Evolutionary conservation across 1,140 invertebrate species (phyloP).

Genomic region (Matsumurasca onukii): DNA sequence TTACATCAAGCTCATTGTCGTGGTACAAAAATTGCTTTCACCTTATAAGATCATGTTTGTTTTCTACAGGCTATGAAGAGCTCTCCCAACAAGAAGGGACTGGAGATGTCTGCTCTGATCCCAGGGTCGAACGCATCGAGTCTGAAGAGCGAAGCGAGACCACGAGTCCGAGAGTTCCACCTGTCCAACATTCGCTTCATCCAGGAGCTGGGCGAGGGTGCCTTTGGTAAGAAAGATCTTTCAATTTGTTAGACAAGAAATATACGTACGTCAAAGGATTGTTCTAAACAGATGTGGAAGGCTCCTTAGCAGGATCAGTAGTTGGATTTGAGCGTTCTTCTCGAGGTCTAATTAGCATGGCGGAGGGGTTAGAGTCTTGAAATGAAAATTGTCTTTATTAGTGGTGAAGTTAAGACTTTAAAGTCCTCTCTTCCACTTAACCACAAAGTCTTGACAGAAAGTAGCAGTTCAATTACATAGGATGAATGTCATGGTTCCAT

Average conservation of each 20-base stretch:
- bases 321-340: constrained; percentile 10
- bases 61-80: constrained; percentile 39
- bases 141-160: constrained; percentile 43
- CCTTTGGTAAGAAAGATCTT: constrained; percentile 71
- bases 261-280: neutral
- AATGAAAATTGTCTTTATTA: no score
- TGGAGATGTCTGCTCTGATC: constrained; percentile 50
- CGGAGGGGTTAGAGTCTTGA: no score
- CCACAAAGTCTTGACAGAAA: no score
- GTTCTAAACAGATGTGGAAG: neutral
- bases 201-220: constrained; percentile 94
- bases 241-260: no score
- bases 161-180: constrained; percentile 60
- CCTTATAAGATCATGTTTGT: no score
- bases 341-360: no score
- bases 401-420: no score
- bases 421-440: no score
- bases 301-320: neutral
- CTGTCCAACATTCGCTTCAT: constrained; percentile 77
- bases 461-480: no score
- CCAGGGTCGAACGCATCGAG: constrained; percentile 42
- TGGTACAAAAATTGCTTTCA: no score
- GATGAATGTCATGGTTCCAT: no score
- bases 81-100: constrained; percentile 45
- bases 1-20: no score